Evolutionary conservation across 2,797 vertebrate genomes (phyloP), one percentile per base, ranked within the genome.

Genomic region (Hyperoplus immaculatus): DNA sequence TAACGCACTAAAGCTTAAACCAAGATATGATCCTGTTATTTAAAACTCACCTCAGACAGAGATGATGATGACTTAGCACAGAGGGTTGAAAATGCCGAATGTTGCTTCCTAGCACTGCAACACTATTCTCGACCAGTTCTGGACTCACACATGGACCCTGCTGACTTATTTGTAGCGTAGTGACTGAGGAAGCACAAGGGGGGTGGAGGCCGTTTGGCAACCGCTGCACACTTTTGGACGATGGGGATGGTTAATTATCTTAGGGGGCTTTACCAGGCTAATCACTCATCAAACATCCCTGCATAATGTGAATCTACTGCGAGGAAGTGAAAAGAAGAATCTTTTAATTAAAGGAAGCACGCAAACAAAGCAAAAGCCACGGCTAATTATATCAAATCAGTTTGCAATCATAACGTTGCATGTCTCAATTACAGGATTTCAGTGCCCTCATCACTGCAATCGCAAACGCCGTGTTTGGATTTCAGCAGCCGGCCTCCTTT

Each of bases 311-410:
- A 82, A 90, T 90, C 83, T 69, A 58, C 73, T 69, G 64, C 12
- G 75, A 77, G 66, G 11, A 82, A 85, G 77, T 46, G 69, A 83
- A 83, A 75, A 81, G 72, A 87, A 83, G 88, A 84, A 61, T 54
- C 15, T 76, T 85, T 83, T 93, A 91, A 92, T 94, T 90, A 92
- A 93, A 87, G 84, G 77, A 89, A 82, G 77, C 86, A 69, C 84
- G 84, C 78, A 92, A 93, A 93, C 82, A 90, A 91, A 91, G 87
- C 84, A 76, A 89, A 89, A 87, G 85, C 88, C 81, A 55, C 8
- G 21, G 80, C 86, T 89, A 90, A 93, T 94, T 90, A 92, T 85
- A 87, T 85, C 90, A 87, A 90, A 92, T 93, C 91, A 93, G 88
- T 81, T 72, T 66, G 84, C 87, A 87, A 88, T 93, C 90, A 92